These are phyloP conservation scores for Chloebia gouldiae DNA, from an alignment of 2,113 vertebrate species.

Conservation along the genomic window DNA sequence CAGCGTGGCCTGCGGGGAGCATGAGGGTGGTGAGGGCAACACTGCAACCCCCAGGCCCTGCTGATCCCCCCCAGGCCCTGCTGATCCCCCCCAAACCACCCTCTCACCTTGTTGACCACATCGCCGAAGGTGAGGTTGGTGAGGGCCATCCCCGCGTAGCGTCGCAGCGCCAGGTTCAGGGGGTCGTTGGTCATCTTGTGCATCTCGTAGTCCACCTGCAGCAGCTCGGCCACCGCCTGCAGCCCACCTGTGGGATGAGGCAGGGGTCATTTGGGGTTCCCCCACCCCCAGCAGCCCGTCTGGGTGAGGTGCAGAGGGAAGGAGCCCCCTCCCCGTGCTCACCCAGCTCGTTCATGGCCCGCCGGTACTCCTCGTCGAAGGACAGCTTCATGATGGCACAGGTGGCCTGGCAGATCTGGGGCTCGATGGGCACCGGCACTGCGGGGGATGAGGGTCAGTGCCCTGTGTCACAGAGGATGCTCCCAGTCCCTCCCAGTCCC, in stretches of 20 bases:
- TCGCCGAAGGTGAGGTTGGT: conserved; percentile 97
- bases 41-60: fast-evolving
- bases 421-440: conserved; percentile 89
- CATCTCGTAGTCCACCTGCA: conserved; percentile 93
- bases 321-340: neutral
- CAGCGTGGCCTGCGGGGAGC: conserved; percentile 81
- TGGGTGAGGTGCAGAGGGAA: fast-evolving
- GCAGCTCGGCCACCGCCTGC: conserved; percentile 89
- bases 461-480: fast-evolving
- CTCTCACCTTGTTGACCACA: conserved; percentile 91
- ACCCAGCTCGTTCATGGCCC: conserved; percentile 97
- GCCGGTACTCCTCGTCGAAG: conserved; percentile 93
- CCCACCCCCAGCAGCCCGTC: fast-evolving
- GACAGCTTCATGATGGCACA: conserved; percentile 97
- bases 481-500: neutral
- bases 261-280: fast-evolving
- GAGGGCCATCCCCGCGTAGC: conserved; percentile 93
- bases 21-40: fast-evolving
- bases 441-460: neutral
- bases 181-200: conserved; percentile 88
- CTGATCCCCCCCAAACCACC: neutral
- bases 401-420: conserved; percentile 95
- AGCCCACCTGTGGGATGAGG: conserved; percentile 77
- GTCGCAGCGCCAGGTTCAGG: conserved; percentile 89
- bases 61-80: fast-evolving